Evolutionary conservation across 2,113 vertebrate genomes (phyloP).

Genomic region (Dasypus novemcinctus): DNA sequence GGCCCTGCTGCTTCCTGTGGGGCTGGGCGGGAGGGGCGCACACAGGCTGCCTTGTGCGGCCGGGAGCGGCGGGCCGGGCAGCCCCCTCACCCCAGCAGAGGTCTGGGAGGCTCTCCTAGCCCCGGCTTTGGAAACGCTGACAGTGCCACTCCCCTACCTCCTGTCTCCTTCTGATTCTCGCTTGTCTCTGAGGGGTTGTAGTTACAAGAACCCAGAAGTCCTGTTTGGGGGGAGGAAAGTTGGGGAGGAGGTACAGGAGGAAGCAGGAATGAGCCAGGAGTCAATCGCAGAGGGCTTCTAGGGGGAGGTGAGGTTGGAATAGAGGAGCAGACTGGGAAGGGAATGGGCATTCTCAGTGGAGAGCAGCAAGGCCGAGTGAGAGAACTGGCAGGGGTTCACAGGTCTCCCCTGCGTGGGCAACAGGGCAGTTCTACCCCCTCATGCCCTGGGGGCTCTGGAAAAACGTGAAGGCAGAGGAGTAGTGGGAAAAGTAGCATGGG

Average conservation of each 20-base stretch:
- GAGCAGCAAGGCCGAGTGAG: not conserved
- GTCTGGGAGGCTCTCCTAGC: slow-evolving; percentile 57
- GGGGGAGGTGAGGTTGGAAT: not conserved
- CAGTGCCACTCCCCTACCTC: not conserved
- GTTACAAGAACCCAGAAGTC: not conserved
- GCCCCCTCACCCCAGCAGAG: not conserved
- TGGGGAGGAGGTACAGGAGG: not conserved
- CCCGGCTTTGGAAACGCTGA: slow-evolving; percentile 69
- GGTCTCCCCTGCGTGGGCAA: not conserved
- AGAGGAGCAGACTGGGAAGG: not conserved
- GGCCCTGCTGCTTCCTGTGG: slow-evolving; percentile 65
- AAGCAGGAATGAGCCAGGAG: not conserved
- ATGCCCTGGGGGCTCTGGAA: not conserved
- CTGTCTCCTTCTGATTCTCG: not conserved
- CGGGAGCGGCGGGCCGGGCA: not conserved
- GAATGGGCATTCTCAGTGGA: not conserved
- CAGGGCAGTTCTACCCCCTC: not conserved
- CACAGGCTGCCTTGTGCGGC: slow-evolving; percentile 71
- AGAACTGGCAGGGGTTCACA: not conserved
- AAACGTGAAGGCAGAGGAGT: not conserved
- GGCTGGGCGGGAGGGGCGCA: slow-evolving; percentile 30
- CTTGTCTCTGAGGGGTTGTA: not conserved
- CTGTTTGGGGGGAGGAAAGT: not conserved
- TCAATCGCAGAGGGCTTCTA: slow-evolving; percentile 44
- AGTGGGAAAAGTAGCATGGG: not conserved